phyloP scores from a whole-genome alignment of 2,888 invertebrate genomes.

The Morinoia aosen region DNA sequence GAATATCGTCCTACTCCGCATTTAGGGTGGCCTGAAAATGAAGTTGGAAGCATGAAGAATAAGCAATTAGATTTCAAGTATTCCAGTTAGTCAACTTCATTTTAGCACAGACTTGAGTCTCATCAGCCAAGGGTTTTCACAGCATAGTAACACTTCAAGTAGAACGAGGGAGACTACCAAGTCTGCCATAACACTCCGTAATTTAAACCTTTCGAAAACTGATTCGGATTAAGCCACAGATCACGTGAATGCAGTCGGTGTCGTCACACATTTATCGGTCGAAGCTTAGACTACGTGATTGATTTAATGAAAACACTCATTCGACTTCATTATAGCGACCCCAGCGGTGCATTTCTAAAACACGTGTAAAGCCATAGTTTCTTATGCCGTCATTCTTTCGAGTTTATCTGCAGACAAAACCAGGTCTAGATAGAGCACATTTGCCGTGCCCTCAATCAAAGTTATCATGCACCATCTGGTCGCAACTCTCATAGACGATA shows the following conservation, averaged over 20 bases:
- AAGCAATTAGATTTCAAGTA: neutral
- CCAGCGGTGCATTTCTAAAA: neutral
- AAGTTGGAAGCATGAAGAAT: neutral
- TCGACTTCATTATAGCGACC: neutral
- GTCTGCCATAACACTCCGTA: too few species aligned
- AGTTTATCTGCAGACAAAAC: neutral
- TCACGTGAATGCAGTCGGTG: neutral
- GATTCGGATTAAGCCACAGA: neutral
- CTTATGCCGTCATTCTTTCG: neutral
- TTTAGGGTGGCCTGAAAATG: neutral
- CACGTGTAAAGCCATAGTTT: neutral
- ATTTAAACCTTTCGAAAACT: neutral
- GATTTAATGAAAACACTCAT: neutral
- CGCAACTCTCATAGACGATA: neutral
- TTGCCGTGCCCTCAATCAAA: neutral
- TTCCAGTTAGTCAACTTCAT: neutral
- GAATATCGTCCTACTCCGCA: neutral
- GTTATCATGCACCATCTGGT: neutral
- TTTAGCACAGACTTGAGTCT: neutral
- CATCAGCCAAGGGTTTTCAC: neutral
- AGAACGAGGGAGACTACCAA: neutral
- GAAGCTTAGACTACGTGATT: neutral
- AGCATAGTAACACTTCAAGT: neutral
- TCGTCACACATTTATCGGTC: neutral
- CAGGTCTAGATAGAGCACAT: neutral